Evolutionary conservation across 2,113 vertebrate genomes (phyloP).

Genomic region (Halichoerus grypus): DNA sequence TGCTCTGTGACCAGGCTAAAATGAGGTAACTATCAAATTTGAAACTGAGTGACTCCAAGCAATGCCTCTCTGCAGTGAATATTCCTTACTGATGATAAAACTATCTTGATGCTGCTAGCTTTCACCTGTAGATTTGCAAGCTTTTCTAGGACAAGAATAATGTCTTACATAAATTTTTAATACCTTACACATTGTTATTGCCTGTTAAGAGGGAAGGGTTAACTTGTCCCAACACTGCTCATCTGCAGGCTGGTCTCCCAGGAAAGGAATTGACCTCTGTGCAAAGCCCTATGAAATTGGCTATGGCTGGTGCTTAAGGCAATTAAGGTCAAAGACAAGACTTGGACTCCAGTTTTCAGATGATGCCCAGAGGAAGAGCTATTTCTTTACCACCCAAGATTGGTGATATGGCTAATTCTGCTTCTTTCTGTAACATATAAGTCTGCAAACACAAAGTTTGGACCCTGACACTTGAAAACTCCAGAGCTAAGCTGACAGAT

Average conservation of each 20-base stretch:
- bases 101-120: neutral
- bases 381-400: neutral
- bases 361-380: neutral
- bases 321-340: neutral
- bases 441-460: neutral
- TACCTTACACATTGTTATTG: neutral
- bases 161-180: neutral
- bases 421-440: neutral
- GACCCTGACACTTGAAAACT: neutral
- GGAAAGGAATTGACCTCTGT: neutral
- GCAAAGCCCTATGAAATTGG: neutral
- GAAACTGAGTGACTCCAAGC: neutral
- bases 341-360: neutral
- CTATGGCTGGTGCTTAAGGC: neutral
- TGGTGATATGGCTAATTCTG: neutral
- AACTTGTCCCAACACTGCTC: neutral
- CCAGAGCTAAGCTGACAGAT: neutral
- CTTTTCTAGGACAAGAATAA: neutral
- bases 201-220: neutral
- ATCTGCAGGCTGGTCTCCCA: neutral
- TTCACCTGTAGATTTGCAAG: neutral
- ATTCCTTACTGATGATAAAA: neutral
- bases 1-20: neutral
- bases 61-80: neutral
- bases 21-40: neutral